Conservation (phyloP, 2,797 vertebrate genomes). For the Novumbra hubbsi region DNA sequence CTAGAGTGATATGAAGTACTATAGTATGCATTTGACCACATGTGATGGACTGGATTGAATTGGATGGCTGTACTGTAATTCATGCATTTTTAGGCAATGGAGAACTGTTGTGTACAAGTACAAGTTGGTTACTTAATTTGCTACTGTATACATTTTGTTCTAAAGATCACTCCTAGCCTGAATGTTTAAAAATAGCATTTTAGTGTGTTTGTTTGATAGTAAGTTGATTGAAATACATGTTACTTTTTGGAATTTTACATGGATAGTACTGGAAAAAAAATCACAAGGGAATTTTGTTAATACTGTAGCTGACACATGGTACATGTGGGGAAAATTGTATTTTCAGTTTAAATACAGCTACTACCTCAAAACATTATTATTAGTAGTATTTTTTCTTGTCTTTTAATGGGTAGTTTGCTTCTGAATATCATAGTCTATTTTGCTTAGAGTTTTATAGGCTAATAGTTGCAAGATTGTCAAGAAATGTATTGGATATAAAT, state of each 20-base stretch:
- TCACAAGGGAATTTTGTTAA: constrained; percentile 60
- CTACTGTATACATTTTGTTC: background rate
- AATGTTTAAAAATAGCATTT: constrained; percentile 29
- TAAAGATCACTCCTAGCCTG: constrained; percentile 14
- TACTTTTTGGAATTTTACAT: constrained; percentile 56
- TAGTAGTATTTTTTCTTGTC: constrained; percentile 15
- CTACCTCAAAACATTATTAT: constrained; percentile 72
- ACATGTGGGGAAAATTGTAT: constrained; percentile 63
- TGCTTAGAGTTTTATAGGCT: no score
- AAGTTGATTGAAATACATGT: constrained; percentile 47
- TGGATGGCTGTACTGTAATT: constrained; percentile 10
- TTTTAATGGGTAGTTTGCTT: constrained; percentile 12
- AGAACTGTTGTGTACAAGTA: constrained; percentile 13
- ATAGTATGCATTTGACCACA: constrained; percentile 45
- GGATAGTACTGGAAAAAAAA: constrained; percentile 58
- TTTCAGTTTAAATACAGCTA: constrained; percentile 79
- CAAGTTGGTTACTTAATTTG: background rate
- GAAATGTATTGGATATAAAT: no score
- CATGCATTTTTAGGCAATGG: background rate
- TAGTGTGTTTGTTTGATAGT: constrained; percentile 39
- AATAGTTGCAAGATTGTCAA: no score
- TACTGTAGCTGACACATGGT: constrained; percentile 74
- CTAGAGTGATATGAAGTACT: constrained; percentile 48
- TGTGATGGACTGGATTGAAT: constrained; percentile 10
- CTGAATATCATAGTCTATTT: background rate